Evolutionary conservation across 2,113 vertebrate species (phyloP), one percentile per base, ranked within the genome.

Genomic region (Meriones unguiculatus): DNA sequence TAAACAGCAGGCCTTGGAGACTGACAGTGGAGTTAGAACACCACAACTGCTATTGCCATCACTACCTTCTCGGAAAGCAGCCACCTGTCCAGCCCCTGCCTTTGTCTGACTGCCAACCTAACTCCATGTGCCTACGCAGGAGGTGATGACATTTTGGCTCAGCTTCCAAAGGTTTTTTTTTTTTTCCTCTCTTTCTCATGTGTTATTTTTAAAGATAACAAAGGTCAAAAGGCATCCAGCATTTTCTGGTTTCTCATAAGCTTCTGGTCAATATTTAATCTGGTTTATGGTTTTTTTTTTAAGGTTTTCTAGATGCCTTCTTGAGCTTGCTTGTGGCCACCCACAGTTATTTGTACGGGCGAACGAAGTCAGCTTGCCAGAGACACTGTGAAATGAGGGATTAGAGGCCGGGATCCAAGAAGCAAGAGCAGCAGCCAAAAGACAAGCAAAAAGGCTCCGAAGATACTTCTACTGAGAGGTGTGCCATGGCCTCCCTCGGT

Each of bases 401-500:
- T 28, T 50, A 92, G 82, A 46, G 97, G 65, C 96, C 25, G 24
- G 81, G 87, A 91, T 93, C 69, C 88, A 75, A 91, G 75, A 64
- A 96, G 7, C 35, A 52, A 93, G 67, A 73, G 18, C 90, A 38
- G 11, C 90, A 96, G 59, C 41, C 93, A 62, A 78, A 88, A 93
- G 87, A 85, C 62, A 2, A 93, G 17, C 11, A 46, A 88, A 65
- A 46, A 25, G 52, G 73, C 28, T 67, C 67, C 46, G 73, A 95
- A 94, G 70, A 69, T 18, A 6, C 54, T 59, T 77, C 64, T 62
- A 25, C 59, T 54, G 35, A 89, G 92, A 90, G 85, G 84, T 93
- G 32, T 57, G 89, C 96, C 95, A 99, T 99, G 99, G 99, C 98
- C 1, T 99, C 99, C 14, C 98, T 99, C 13, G 99, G 98, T 35